Evolutionary conservation across 2,888 invertebrate species (phyloP).

Genomic region (Nomada ferruginata): DNA sequence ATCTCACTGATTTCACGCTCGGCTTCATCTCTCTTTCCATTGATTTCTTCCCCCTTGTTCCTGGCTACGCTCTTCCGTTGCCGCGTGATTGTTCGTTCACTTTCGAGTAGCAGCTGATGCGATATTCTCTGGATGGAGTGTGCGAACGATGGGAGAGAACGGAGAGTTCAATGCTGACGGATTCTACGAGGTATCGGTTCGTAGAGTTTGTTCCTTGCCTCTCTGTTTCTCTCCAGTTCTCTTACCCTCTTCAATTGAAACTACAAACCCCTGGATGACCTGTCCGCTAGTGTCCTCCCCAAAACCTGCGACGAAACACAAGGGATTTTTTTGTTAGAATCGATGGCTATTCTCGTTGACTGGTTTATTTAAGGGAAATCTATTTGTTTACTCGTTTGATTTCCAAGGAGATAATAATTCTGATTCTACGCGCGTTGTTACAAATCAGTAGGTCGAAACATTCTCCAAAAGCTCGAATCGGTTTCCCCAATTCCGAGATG

Average conservation of each 20-base stretch:
- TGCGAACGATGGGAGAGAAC: slow-evolving; percentile 4
- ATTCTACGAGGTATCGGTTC: background rate
- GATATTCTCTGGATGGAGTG: background rate
- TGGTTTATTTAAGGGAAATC: background rate
- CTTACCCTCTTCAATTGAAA: background rate
- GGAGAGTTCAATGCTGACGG: background rate
- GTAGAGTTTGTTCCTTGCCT: background rate
- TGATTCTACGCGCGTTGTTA: background rate
- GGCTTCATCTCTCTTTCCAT: background rate
- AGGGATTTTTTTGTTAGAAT: background rate
- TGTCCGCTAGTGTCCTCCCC: slow-evolving; percentile 7
- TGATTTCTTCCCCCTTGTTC: background rate
- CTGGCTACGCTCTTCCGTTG: background rate
- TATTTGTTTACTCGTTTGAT: too few relatives aligned
- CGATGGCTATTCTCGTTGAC: background rate
- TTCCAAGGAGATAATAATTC: background rate
- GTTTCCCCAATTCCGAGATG: too few relatives aligned
- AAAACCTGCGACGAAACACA: slow-evolving; percentile 21
- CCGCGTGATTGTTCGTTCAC: background rate
- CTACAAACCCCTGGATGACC: background rate
- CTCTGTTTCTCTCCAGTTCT: background rate
- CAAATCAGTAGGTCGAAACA: background rate
- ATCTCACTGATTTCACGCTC: slow-evolving; percentile 43
- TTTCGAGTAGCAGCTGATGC: background rate
- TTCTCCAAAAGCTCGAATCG: too few relatives aligned